Conservation (phyloP, 2,113 vertebrate species). For the Oreotrochilus melanogaster region DNA sequence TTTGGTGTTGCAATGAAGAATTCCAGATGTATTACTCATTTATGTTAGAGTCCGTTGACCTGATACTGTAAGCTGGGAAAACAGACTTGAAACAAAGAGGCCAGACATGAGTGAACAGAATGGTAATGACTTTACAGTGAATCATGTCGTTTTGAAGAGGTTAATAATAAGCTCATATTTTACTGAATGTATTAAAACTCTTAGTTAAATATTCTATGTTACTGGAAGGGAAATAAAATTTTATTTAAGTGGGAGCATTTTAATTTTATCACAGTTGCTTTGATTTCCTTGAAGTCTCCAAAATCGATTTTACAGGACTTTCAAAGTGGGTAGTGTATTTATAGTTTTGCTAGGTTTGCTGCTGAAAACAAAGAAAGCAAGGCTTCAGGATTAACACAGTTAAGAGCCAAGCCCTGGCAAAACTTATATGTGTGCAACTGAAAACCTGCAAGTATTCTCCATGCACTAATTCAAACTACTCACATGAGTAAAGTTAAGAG, state of each 20-base stretch:
- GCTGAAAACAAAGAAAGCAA: conserved; percentile 27
- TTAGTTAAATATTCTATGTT: conserved; percentile 69
- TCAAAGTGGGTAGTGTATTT: conserved; percentile 30
- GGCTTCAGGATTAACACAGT: conserved; percentile 25
- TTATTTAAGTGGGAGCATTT: conserved; percentile 57
- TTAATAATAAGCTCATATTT: conserved; percentile 58
- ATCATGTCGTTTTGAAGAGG: conserved; percentile 52
- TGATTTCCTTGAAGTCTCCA: conserved; percentile 65
- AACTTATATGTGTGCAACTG: conserved; percentile 34
- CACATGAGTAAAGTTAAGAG: conserved; percentile 59
- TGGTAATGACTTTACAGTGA: conserved; percentile 68
- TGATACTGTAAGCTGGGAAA: conserved; percentile 71
- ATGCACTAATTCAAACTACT: conserved; percentile 31
- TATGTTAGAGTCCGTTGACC: conserved; percentile 71
- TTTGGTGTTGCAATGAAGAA: conserved; percentile 71
- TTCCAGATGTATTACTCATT: conserved; percentile 74
- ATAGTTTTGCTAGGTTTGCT: conserved; percentile 24
- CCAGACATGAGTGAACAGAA: conserved; percentile 67
- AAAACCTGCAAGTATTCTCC: conserved; percentile 44
- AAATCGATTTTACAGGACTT: conserved; percentile 65
- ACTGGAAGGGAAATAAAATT: conserved; percentile 69
- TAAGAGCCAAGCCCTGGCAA: conserved; percentile 41
- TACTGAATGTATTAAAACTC: conserved; percentile 60
- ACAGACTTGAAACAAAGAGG: conserved; percentile 70
- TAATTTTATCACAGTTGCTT: conserved; percentile 64